A percentile compares a stretch with the other conserved stretches of the same genome.
These are phyloP conservation scores for Leptatherina wallacei DNA, from an alignment of 2,797 vertebrate species.

Conservation along the genomic window DNA sequence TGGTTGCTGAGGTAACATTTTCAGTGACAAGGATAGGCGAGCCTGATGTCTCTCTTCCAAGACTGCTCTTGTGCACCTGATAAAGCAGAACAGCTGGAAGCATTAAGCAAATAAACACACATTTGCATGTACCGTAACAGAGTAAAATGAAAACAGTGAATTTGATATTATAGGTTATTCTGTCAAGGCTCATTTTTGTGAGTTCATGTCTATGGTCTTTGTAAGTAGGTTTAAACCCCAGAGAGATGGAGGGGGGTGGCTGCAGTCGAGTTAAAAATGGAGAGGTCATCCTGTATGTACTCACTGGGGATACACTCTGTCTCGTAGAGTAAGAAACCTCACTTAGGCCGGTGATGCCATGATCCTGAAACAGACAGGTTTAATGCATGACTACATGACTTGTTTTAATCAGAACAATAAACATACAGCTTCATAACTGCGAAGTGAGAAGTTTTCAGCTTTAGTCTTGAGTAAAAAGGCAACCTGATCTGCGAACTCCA, in stretches of 20 bases:
- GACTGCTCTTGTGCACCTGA: constrained; percentile 80
- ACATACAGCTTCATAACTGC: not conserved
- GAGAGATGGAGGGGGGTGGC: constrained; percentile 22
- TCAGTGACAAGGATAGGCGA: constrained; percentile 86
- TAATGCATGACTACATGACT: not conserved
- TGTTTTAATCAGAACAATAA: not conserved
- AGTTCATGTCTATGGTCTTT: constrained; percentile 25
- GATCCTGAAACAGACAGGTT: constrained; percentile 75
- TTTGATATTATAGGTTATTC: constrained; percentile 8
- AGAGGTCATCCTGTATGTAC: constrained; percentile 56
- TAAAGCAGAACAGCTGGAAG: constrained; percentile 4
- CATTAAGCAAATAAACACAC: constrained; percentile 26
- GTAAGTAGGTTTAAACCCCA: constrained; percentile 51
- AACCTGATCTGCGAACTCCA: constrained; percentile 87
- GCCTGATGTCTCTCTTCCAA: constrained; percentile 78
- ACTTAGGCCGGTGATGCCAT: constrained; percentile 70
- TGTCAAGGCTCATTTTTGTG: constrained; percentile 13
- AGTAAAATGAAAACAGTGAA: not conserved
- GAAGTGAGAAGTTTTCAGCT: not conserved
- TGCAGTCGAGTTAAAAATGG: constrained; percentile 47
- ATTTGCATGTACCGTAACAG: not conserved
- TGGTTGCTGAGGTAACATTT: constrained; percentile 97
- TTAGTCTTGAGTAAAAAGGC: not conserved
- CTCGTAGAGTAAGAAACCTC: constrained; percentile 80
- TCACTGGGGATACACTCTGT: constrained; percentile 84